Evolutionary conservation across 2,888 invertebrate species (phyloP).

Genomic region (Oligia fasciuncula): DNA sequence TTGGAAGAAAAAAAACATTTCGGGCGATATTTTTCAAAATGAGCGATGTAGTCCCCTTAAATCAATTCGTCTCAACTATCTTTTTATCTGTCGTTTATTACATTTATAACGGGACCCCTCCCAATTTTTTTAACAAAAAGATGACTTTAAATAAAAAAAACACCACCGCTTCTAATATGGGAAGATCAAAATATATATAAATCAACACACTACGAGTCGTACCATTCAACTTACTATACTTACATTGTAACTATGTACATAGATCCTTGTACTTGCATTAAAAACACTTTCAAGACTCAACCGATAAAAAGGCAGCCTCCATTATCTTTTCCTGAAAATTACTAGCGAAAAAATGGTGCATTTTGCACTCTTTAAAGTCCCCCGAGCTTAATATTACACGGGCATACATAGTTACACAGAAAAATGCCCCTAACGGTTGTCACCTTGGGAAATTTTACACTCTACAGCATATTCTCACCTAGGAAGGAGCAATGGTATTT

Average conservation of each 20-base stretch:
- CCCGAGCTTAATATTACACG: slow-evolving; percentile 71
- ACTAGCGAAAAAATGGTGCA: slow-evolving; percentile 60
- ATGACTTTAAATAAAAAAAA: no score
- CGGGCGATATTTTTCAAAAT: no score
- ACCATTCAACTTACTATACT: not conserved
- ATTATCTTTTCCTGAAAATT: slow-evolving; percentile 61
- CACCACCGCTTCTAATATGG: not conserved
- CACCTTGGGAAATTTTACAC: slow-evolving; percentile 83
- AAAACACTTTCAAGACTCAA: slow-evolving; percentile 45
- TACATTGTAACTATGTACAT: not conserved
- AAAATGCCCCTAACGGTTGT: slow-evolving; percentile 78
- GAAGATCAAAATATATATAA: not conserved
- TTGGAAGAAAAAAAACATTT: no score
- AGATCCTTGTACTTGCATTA: slow-evolving; percentile 17
- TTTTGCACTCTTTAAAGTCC: slow-evolving; percentile 69
- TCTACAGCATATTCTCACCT: slow-evolving; percentile 83
- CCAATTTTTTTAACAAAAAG: not conserved
- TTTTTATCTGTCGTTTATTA: not conserved
- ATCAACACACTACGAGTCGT: not conserved
- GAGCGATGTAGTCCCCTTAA: no score
- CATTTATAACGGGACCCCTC: not conserved
- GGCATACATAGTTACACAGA: slow-evolving; percentile 77
- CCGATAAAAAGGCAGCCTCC: slow-evolving; percentile 49
- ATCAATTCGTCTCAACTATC: not conserved
- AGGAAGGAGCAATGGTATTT: slow-evolving; percentile 78